A percentile compares a stretch with the other conserved stretches of the same genome.
phyloP scores from a whole-genome alignment of 2,113 vertebrate species.

The Phrynosoma blainvillii region DNA sequence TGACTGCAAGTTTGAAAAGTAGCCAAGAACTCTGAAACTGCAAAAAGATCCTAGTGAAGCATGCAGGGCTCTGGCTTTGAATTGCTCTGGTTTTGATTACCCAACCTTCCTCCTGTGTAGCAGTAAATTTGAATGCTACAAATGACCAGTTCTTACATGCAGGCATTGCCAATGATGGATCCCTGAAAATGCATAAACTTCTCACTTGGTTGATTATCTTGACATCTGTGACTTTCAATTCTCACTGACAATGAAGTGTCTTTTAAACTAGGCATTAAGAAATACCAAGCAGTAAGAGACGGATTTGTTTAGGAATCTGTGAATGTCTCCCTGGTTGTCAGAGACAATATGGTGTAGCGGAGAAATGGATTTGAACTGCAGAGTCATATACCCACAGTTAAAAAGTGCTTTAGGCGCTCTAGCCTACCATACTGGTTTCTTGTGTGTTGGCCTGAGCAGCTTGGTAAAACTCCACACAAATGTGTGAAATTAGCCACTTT shows the following conservation, averaged over 20 bases:
- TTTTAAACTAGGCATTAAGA: background rate
- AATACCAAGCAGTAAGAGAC: background rate
- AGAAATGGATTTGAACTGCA: background rate
- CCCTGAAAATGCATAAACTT: background rate
- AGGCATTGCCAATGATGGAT: no score
- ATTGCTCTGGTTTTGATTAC: background rate
- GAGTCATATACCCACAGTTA: background rate
- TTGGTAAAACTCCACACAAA: background rate
- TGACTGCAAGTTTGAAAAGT: background rate
- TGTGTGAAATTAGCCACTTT: background rate
- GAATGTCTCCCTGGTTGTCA: background rate
- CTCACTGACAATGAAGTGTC: background rate
- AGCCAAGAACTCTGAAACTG: background rate
- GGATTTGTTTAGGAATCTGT: background rate
- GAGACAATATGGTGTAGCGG: background rate
- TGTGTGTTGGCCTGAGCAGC: background rate
- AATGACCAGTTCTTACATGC: background rate
- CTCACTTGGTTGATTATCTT: background rate
- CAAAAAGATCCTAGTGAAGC: background rate
- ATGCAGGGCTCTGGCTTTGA: no score
- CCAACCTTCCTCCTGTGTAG: background rate
- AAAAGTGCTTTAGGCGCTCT: background rate
- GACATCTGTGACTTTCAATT: background rate
- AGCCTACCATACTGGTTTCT: background rate
- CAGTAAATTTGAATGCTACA: background rate